Evolutionary conservation across 2,888 invertebrate species (phyloP), one percentile per base, ranked within the genome.

Genomic region (Limnephilus lunatus): DNA sequence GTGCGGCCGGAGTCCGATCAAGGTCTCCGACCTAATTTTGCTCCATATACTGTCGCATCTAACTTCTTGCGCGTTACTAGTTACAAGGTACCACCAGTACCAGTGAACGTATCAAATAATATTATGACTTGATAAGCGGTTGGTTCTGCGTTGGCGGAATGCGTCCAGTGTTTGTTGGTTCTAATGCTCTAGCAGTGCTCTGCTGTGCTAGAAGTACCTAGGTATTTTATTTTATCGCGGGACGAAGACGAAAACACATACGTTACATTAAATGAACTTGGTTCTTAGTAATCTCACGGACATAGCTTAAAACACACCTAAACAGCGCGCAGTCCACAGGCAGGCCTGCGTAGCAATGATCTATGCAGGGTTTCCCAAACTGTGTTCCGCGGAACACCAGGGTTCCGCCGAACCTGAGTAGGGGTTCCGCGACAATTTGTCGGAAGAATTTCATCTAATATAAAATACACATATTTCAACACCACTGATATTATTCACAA

Each of bases 41-140:
- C 35, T 86, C 48, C 86, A 86, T 86, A 48, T 86, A 30, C 88
- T 80, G 88, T 35, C 88, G 88, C 88, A 80, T 80, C 88, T 80
- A 30, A 89, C 88, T 81, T 89, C 81, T 89, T 80, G 88, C 86
- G n/a, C 80, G 68, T 48, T 53, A 19, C 53, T 53, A 53, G 53
- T 15, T 53, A 53, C 19, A 4, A 15, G 53, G 53, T 68, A n/a
- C 81, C 32, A 80, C 81, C n/a, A 81, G 32, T 53, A 80, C 81
- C 39, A 89, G 25, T 53, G 68, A 68, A 87, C 87, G 31, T 85
- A 87, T 89, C 88, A 35, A 81, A 80, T 68, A 68, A 68, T 80
- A 80, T 89, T 80, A 80, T 30, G 68, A 31, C 68, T 35, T 80
- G 88, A 89, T 89, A 89, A 89, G 88, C 81, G 80, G 15, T 89